phyloP scores from a whole-genome alignment of 2,113 vertebrate genomes.

The Plectropomus leopardus region DNA sequence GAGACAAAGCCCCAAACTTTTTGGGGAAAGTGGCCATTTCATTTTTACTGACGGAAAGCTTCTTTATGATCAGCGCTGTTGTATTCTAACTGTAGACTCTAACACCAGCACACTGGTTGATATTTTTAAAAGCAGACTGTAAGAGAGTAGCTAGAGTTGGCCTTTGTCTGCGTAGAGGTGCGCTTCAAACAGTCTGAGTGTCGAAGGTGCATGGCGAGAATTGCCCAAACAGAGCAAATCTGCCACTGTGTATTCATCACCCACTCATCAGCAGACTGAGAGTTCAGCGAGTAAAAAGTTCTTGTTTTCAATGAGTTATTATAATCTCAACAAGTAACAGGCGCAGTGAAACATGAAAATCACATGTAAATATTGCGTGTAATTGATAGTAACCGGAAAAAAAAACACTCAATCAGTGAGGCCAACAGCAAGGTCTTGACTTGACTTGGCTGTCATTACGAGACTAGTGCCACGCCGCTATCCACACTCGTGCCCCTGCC shows the following conservation, averaged over 20 bases:
- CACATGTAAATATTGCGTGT: slow-evolving; percentile 42
- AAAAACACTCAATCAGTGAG: slow-evolving; percentile 40
- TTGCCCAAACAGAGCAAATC: slow-evolving; percentile 53
- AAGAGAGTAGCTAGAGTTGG: slow-evolving; percentile 27
- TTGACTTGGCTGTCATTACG: slow-evolving; percentile 70
- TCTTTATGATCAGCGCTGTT: no score
- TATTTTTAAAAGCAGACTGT: slow-evolving; percentile 66
- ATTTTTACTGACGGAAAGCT: no score
- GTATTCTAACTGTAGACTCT: no score
- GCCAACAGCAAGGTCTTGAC: slow-evolving; percentile 50
- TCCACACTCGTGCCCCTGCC: slow-evolving; percentile 58
- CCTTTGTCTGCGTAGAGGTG: slow-evolving; percentile 60
- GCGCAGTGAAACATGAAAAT: slow-evolving; percentile 50
- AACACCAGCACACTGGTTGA: slow-evolving; percentile 11
- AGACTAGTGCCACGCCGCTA: slow-evolving; percentile 54
- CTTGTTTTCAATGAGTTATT: slow-evolving; percentile 37
- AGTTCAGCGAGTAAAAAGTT: slow-evolving; percentile 60
- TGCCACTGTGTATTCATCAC: slow-evolving; percentile 58
- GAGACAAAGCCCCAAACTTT: no score
- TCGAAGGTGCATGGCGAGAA: slow-evolving; percentile 54
- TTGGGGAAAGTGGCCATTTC: no score
- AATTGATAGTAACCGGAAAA: slow-evolving; percentile 38
- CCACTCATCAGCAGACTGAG: slow-evolving; percentile 61
- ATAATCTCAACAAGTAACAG: slow-evolving; percentile 26
- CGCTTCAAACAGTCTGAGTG: slow-evolving; percentile 60